Base-by-base conservation (phyloP, 2,797 vertebrate species). In the Acridotheres tristis region DNA sequence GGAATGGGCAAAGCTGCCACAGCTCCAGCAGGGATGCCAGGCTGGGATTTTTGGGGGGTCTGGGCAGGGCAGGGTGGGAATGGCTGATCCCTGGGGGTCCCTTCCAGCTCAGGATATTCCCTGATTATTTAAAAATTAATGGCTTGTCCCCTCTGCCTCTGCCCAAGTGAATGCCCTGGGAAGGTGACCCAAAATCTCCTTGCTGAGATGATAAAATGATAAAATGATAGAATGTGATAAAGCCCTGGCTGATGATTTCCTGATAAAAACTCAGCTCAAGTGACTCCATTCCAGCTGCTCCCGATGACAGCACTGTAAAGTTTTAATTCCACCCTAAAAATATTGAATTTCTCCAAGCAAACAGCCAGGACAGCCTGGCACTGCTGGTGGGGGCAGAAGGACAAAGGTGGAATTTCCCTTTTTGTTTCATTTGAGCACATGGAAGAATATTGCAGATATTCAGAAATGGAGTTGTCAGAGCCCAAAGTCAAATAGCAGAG, bases 101-200 rank as follows among this genome's bases (percentile, higher is more conserved):
- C 2, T 25, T 4, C 19, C 76, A 11, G 2, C 61, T 16, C 40
- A 22, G 61, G 29, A 34, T 1, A 53, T n/a, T 32, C 58, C 51
- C 2, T 32, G 13, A 38, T 10, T 34, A 36, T 40, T 59, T 13
- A 26, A 19, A 59, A 73, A 51, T 55, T 32, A 75, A 58, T 67
- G 36, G 2, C 10, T 17, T 12, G 26, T 43, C 38, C 34, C 21
- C 83, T 36, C 38, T 30, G 53, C 20, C 63, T 45, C 20, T 54
- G 45, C 47, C 55, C n/a, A 34, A 36, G 50, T 45, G 36, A 75
- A 85, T 42, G 67, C 19, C 77, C 40, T 61, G 36, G 88, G 94
- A 92, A 95, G 93, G 95, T 93, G 96, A 82, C 55, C 38, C 47
- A n/a, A 90, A 58, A 43, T 67, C 67, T 93, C 73, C 58, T 79